Percentiles rank a stretch among this genome's conserved stretches.
These are phyloP conservation scores for Mongoloraphidia duomilia DNA, from an alignment of 2,888 invertebrate species.

Conservation along the genomic window DNA sequence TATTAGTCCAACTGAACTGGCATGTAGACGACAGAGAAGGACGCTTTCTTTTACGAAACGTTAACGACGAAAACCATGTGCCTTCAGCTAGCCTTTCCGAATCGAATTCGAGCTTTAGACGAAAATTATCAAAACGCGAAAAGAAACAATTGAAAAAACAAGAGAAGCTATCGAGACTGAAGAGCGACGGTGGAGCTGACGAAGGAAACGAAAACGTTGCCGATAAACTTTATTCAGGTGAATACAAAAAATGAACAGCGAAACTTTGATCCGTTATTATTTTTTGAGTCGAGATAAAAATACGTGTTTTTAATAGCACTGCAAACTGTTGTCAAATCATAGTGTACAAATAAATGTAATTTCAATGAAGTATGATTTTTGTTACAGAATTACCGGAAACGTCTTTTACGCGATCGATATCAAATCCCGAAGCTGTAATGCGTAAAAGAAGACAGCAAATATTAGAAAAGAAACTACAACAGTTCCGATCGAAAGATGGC, in stretches of 20 bases:
- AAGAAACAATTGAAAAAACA: conserved; percentile 96
- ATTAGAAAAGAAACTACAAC: conserved; percentile 88
- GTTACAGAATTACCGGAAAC: conserved; percentile 85
- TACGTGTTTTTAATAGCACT: too few species aligned
- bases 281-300: neutral
- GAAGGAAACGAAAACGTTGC: conserved; percentile 70
- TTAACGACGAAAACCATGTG: conserved; percentile 67
- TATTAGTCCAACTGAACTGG: conserved; percentile 97
- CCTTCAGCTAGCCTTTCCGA: conserved; percentile 54
- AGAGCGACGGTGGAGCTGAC: conserved; percentile 44
- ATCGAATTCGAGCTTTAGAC: conserved; percentile 70
- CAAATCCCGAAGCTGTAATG: conserved; percentile 99
- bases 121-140: conserved; percentile 92
- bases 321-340: neutral
- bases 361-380: conserved; percentile 12
- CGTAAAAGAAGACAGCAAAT: conserved; percentile 90
- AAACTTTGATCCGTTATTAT: conserved; percentile 7
- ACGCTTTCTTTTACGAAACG: conserved; percentile 81
- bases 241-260: too few species aligned
- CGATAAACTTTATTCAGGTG: conserved; percentile 81
- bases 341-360: neutral
- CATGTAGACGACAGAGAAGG: conserved; percentile 98
- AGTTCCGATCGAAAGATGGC: conserved; percentile 89
- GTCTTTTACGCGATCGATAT: conserved; percentile 96
- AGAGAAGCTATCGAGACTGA: conserved; percentile 68